Evolutionary conservation across 2,797 vertebrate genomes (phyloP).

Genomic region (Malurus splendens): DNA sequence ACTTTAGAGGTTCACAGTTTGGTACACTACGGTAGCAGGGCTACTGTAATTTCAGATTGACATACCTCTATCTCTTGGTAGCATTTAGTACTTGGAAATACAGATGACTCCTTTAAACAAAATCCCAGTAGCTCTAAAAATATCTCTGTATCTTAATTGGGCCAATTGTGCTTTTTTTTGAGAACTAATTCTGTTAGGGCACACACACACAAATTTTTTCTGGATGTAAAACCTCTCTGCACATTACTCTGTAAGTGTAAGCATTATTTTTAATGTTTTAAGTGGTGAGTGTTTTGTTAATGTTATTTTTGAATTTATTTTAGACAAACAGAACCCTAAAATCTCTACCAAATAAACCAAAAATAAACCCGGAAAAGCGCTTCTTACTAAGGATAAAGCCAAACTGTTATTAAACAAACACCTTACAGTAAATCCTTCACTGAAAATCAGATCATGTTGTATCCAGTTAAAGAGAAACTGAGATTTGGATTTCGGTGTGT

Average conservation of each 20-base stretch:
- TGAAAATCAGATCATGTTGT: constrained; percentile 4
- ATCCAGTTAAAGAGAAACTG: constrained; percentile 16
- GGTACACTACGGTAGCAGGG: background rate
- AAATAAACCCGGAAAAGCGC: background rate
- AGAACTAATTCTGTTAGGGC: background rate
- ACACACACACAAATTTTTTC: background rate
- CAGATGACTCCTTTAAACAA: background rate
- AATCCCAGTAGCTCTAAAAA: background rate
- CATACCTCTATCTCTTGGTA: background rate
- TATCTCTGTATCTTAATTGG: background rate
- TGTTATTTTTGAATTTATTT: background rate
- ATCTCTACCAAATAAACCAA: background rate
- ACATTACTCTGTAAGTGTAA: background rate
- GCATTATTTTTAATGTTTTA: background rate
- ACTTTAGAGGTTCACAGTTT: background rate
- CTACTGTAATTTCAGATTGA: constrained; percentile 25
- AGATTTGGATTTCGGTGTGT: background rate
- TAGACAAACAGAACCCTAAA: background rate
- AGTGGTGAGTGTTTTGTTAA: background rate
- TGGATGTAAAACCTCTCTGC: background rate
- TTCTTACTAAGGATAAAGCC: background rate
- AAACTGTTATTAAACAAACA: background rate
- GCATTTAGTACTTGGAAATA: background rate
- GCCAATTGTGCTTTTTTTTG: background rate
- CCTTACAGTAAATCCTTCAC: background rate